phyloP scores from a whole-genome alignment of 2,113 vertebrate species.

The Lophura nycthemera region DNA sequence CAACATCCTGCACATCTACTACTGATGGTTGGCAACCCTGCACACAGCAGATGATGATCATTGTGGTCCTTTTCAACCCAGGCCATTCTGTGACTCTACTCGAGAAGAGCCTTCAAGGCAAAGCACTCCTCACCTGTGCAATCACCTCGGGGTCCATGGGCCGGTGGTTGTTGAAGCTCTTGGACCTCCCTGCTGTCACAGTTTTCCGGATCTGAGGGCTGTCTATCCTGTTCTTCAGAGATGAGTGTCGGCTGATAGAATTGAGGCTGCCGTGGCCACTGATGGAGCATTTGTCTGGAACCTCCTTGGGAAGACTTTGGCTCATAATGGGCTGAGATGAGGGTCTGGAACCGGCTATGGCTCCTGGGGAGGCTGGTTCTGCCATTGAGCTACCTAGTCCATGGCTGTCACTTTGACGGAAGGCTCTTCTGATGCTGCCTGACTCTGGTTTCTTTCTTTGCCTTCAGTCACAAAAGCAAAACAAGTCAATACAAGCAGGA shows the following conservation, averaged over 20 bases:
- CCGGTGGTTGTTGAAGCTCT: constrained; percentile 99
- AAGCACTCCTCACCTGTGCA: constrained; percentile 82
- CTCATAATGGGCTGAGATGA: constrained; percentile 88
- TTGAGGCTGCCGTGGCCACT: constrained; percentile 94
- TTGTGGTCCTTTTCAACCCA: too few relatives aligned
- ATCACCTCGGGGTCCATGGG: constrained; percentile 94
- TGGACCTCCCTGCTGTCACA: constrained; percentile 89
- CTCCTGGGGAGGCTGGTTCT: constrained; percentile 78
- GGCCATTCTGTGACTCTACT: too few relatives aligned
- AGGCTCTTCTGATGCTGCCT: constrained; percentile 89
- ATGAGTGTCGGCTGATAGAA: constrained; percentile 95
- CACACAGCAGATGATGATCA: too few relatives aligned
- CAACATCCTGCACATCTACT: neutral
- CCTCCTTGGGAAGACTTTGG: constrained; percentile 88
- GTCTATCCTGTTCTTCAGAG: constrained; percentile 93
- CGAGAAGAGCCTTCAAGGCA: neutral
- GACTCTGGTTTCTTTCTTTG: constrained; percentile 93
- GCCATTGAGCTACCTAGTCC: constrained; percentile 79
- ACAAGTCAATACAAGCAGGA: constrained; percentile 70
- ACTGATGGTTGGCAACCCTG: too few relatives aligned
- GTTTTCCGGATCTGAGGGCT: constrained; percentile 93
- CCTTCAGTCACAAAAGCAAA: constrained; percentile 84
- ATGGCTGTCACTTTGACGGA: constrained; percentile 88
- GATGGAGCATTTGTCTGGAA: constrained; percentile 90
- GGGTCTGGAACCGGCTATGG: constrained; percentile 84